Conservation (phyloP, 2,888 invertebrate species). For the Himalopsyche kuldschensis region DNA sequence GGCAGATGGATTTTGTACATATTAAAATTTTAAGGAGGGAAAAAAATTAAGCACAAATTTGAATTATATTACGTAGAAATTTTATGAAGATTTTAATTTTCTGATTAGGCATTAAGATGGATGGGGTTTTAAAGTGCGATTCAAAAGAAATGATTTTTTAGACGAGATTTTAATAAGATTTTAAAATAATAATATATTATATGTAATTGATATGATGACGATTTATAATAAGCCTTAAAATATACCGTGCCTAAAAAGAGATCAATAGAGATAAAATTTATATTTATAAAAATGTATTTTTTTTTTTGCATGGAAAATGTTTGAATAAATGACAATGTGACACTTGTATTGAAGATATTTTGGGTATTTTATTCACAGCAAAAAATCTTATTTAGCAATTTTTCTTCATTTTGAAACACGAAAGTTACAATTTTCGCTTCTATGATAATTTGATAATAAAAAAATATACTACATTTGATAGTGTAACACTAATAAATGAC, state of each 20-base stretch:
- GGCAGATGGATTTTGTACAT: background rate
- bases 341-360: background rate
- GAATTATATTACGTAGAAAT: background rate
- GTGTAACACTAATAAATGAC: no score
- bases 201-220: background rate
- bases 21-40: background rate
- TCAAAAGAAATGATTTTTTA: background rate
- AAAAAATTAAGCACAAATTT: background rate
- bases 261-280: constrained; percentile 1
- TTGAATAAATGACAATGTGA: background rate
- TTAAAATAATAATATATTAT: background rate
- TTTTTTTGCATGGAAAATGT: constrained; percentile 4
- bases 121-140: constrained; percentile 1
- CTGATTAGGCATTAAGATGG: background rate
- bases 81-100: background rate
- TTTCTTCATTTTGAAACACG: no score
- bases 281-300: constrained; percentile 2
- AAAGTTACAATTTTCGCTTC: no score
- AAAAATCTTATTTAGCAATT: background rate
- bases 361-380: background rate
- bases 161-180: background rate
- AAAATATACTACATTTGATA: no score
- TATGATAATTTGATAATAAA: no score
- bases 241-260: constrained; percentile 19
- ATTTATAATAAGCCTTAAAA: constrained; percentile 16